Percentiles rank a stretch among this genome's conserved stretches.
Conservation (phyloP, 2,113 vertebrate species). For the Limnothrissa miodon region DNA sequence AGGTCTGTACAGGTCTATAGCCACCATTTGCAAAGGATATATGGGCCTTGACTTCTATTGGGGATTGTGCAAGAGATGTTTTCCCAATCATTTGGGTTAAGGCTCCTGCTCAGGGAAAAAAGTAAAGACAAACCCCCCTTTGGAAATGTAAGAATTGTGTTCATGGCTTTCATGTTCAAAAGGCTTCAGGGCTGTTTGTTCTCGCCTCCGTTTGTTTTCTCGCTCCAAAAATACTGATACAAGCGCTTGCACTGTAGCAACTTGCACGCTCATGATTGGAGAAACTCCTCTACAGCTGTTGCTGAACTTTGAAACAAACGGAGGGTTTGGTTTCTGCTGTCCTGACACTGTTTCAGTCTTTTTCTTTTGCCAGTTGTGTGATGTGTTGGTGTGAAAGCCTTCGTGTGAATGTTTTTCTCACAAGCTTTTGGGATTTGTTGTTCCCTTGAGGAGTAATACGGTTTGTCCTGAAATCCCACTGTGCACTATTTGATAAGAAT, state of each 20-base stretch:
- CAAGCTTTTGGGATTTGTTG: neutral
- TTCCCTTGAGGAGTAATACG: conserved; percentile 7
- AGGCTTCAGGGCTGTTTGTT: neutral
- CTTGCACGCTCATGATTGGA: neutral
- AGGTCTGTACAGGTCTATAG: neutral
- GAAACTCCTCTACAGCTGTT: neutral
- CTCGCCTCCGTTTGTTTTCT: conserved; percentile 8
- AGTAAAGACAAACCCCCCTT: neutral
- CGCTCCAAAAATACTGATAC: neutral
- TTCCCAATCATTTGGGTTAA: conserved; percentile 3
- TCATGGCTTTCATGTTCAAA: conserved; percentile 19
- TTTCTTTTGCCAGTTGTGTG: neutral
- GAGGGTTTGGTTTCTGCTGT: neutral
- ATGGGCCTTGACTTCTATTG: conserved; percentile 3
- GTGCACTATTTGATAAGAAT: conserved; percentile 12
- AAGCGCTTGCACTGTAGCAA: neutral
- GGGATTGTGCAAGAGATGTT: conserved; percentile 11
- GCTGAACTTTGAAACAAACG: neutral
- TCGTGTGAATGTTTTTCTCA: neutral
- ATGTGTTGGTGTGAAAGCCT: neutral
- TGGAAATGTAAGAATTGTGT: conserved; percentile 23
- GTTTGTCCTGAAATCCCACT: neutral
- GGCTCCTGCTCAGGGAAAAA: conserved; percentile 3
- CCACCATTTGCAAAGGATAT: neutral
- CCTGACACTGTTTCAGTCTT: neutral